phyloP scores from a whole-genome alignment of 2,888 invertebrate genomes.

The Torymus texanus region DNA sequence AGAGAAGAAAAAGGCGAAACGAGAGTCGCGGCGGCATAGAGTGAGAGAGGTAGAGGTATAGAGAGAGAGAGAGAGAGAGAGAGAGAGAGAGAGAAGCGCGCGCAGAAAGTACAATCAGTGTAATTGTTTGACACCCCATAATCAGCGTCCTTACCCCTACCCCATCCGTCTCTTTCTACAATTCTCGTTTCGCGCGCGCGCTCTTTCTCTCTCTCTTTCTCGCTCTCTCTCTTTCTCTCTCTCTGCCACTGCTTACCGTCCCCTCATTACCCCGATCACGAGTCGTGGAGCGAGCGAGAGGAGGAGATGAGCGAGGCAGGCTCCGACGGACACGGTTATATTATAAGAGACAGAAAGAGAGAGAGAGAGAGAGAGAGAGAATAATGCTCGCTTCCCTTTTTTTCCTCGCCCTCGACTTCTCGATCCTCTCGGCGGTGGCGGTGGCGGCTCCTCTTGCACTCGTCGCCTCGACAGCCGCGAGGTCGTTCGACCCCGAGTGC shows the following conservation, averaged over 20 bases:
- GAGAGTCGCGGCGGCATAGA: conserved; percentile 42
- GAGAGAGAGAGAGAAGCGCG: conserved; percentile 36
- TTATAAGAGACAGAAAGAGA: conserved; percentile 73
- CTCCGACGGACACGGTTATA: conserved; percentile 70
- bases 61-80: conserved; percentile 57
- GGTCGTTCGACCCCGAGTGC: no score
- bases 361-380: conserved; percentile 65
- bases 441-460: conserved; percentile 6
- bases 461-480: no score
- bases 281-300: conserved; percentile 60
- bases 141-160: conserved; percentile 72
- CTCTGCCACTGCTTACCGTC: conserved; percentile 54
- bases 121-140: conserved; percentile 76
- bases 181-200: conserved; percentile 62
- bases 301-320: conserved; percentile 59
- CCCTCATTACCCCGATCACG: conserved; percentile 74
- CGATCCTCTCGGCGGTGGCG: not conserved
- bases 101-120: conserved; percentile 72
- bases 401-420: conserved; percentile 58
- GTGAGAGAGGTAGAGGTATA: conserved; percentile 34
- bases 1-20: conserved; percentile 32
- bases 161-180: conserved; percentile 54
- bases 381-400: conserved; percentile 67
- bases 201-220: conserved; percentile 58
- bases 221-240: conserved; percentile 56